Conservation (phyloP, 2,888 invertebrate species). For the Exocentrus adspersus region DNA sequence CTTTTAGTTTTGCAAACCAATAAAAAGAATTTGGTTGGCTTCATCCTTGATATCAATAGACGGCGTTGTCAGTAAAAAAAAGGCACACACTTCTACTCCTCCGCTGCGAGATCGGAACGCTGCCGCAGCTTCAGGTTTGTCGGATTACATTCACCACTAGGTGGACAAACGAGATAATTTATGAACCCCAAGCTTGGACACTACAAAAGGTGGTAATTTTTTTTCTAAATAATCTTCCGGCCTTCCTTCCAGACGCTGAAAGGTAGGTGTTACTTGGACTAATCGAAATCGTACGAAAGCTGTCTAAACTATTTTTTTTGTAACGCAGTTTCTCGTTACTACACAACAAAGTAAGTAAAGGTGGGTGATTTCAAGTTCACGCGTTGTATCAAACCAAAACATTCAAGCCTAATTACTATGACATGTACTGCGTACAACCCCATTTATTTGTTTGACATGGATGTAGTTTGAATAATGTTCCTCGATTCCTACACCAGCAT, state of each 20-base stretch:
- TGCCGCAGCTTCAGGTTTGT: too few relatives aligned
- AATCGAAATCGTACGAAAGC: background rate
- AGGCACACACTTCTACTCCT: too few relatives aligned
- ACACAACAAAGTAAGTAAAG: too few relatives aligned
- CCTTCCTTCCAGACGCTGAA: slow-evolving; percentile 3
- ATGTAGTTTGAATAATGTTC: slow-evolving; percentile 18
- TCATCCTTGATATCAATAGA: too few relatives aligned
- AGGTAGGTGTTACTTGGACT: slow-evolving; percentile 6
- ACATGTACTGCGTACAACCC: slow-evolving; percentile 32
- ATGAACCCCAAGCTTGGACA: background rate
- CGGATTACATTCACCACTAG: too few relatives aligned
- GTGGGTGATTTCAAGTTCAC: too few relatives aligned
- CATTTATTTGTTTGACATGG: slow-evolving; percentile 20
- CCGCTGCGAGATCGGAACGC: too few relatives aligned
- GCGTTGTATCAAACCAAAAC: too few relatives aligned
- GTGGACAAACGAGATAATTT: too few relatives aligned
- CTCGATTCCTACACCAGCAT: background rate
- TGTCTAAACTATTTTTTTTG: background rate
- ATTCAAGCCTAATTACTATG: slow-evolving; percentile 31
- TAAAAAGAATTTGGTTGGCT: too few relatives aligned
- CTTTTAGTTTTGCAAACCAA: background rate
- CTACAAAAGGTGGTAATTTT: background rate
- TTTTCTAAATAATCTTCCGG: background rate
- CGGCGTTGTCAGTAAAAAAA: too few relatives aligned
- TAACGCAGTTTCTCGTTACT: too few relatives aligned